Conservation (phyloP, 1,140 invertebrate species). For the Lasioglossum albipes region DNA sequence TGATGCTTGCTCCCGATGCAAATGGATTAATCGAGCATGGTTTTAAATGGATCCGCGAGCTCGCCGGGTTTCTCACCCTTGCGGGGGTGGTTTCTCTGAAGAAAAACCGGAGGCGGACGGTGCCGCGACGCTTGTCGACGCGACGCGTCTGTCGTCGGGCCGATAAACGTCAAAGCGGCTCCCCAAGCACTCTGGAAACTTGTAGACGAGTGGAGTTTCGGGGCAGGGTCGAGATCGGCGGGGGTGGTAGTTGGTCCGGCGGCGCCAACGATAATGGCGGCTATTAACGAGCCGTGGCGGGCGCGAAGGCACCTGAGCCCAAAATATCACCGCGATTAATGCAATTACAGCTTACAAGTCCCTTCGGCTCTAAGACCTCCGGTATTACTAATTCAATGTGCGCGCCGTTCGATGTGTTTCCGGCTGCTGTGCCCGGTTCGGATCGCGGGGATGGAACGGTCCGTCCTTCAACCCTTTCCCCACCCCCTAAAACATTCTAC, state of each 20-base stretch:
- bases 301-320: constrained; percentile 77
- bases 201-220: constrained; percentile 58
- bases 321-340: constrained; percentile 80
- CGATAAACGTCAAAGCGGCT: constrained; percentile 47
- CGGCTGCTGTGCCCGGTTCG: constrained; percentile 10
- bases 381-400: constrained; percentile 70
- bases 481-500: too few species aligned
- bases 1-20: too few species aligned
- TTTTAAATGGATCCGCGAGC: too few species aligned
- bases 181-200: constrained; percentile 38
- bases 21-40: too few species aligned
- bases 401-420: constrained; percentile 54
- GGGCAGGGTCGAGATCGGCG: not conserved
- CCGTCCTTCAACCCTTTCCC: too few species aligned
- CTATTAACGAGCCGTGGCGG: constrained; percentile 77
- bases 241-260: constrained; percentile 47
- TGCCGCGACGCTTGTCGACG: too few species aligned
- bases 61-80: too few species aligned
- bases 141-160: constrained; percentile 21
- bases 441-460: too few species aligned
- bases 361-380: constrained; percentile 68
- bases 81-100: too few species aligned
- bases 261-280: constrained; percentile 74
- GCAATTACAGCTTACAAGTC: constrained; percentile 80
- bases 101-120: not conserved